Base-by-base conservation (phyloP, 2,888 invertebrate genomes). In the Meta bourneti region DNA sequence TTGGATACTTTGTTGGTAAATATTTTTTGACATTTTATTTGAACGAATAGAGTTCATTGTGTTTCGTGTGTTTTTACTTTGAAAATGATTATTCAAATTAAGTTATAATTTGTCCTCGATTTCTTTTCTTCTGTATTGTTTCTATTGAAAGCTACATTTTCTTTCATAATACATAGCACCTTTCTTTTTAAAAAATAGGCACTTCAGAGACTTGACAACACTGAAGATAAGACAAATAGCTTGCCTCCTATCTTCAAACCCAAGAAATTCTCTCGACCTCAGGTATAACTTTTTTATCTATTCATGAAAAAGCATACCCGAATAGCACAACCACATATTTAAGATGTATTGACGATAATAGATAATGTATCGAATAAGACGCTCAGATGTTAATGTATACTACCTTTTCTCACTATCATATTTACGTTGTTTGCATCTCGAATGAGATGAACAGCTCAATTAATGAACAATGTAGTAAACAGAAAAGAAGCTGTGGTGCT, bases 221-320 rank as follows among this genome's bases (percentile, higher is more conserved):
- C 49, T 54, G 89, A 89, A 71, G 89, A 92, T 9, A 89, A 72
- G 71, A 49, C 80, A 7, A 92, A n/a, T 8, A 83, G 82, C 72
- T 78, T 91, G 19, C 91, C 93, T 11, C 89, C 89, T n/a, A 90
- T 93, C 20, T 91, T 91, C 54, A 93, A 93, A 49, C 92, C 89
- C 8, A 83, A 86, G 51, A 93, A 92, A 70, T 91, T 91, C 85
- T 93, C 93, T 8, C 86, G 78, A 75, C 91, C 93, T 49, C 89
- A 93, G 92, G 93, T 93, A 79, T 16, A 34, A 16, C 13, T 71
- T 9, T n/a, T 19, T 13, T 19, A 49, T 72, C 8, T 52, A 6
- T 19, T 79, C 8, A 61, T 61, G 7, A 61, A 61, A 61, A 11
- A 9, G 61, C 5, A 6, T 61, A 5, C 8, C 34, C 34, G 0